These are phyloP conservation scores for Neogale vison DNA, from an alignment of 2,113 vertebrate genomes.

Conservation along the genomic window DNA sequence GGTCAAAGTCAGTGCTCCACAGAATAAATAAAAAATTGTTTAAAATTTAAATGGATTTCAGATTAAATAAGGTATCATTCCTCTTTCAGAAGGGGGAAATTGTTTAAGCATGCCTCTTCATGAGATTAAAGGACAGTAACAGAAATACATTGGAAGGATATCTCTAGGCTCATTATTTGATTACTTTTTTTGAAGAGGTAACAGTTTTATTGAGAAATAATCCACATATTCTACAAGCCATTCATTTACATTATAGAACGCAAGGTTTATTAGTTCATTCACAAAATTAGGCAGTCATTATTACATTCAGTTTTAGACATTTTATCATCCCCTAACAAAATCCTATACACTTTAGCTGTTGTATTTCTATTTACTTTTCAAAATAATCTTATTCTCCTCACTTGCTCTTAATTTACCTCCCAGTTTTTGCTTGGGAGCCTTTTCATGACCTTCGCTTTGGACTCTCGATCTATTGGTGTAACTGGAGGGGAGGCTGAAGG, in stretches of 20 bases:
- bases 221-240: background rate
- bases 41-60: background rate
- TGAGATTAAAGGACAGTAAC: background rate
- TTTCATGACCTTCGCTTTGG: background rate
- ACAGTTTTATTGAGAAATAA: slow-evolving; percentile 40
- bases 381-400: background rate
- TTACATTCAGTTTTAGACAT: background rate
- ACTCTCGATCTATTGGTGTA: background rate
- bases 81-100: background rate
- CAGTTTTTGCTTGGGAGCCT: background rate
- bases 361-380: background rate
- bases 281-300: background rate
- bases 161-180: background rate
- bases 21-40: background rate
- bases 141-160: background rate
- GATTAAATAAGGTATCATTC: background rate
- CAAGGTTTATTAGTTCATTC: background rate
- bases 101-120: background rate
- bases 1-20: background rate
- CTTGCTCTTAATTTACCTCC: background rate
- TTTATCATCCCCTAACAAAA: background rate
- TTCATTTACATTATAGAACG: background rate
- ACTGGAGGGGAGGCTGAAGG: background rate
- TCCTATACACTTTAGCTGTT: background rate
- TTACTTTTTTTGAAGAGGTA: background rate